phyloP scores from a whole-genome alignment of 2,113 vertebrate species.

The Marmota monax region DNA sequence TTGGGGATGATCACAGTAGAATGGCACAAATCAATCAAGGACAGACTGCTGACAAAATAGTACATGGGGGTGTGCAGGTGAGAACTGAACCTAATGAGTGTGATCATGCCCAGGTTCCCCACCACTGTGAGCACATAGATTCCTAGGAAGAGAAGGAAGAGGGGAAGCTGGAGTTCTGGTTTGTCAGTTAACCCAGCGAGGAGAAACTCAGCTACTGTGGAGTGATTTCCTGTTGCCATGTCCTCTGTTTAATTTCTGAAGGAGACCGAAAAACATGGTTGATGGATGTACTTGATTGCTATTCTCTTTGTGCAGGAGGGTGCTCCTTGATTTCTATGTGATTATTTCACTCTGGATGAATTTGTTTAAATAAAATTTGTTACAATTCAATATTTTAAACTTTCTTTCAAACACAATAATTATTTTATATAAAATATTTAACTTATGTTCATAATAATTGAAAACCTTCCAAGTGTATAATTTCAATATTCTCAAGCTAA shows the following conservation, averaged over 20 bases:
- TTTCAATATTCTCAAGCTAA: not conserved
- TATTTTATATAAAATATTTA: not conserved
- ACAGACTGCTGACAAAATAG: constrained; percentile 6
- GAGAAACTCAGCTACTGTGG: not conserved
- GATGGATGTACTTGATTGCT: not conserved
- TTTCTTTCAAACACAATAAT: not conserved
- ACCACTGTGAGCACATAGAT: not conserved
- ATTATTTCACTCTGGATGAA: not conserved
- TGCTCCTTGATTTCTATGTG: not conserved
- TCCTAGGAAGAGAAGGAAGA: not conserved
- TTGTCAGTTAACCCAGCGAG: not conserved
- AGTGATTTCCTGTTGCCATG: not conserved
- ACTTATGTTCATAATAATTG: not conserved
- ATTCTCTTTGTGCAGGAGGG: not conserved
- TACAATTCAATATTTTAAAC: not conserved
- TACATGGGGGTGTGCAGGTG: constrained; percentile 34
- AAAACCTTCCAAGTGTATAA: not conserved
- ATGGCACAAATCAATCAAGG: constrained; percentile 21
- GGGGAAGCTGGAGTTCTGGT: not conserved
- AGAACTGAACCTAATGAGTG: not conserved
- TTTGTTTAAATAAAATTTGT: not conserved
- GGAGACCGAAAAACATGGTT: not conserved
- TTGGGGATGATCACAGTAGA: not conserved
- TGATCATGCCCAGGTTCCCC: constrained; percentile 16
- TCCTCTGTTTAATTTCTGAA: not conserved